A percentile compares a stretch with the other conserved stretches of the same genome.
phyloP scores from a whole-genome alignment of 2,888 invertebrate genomes.

The Antitype chi region DNA sequence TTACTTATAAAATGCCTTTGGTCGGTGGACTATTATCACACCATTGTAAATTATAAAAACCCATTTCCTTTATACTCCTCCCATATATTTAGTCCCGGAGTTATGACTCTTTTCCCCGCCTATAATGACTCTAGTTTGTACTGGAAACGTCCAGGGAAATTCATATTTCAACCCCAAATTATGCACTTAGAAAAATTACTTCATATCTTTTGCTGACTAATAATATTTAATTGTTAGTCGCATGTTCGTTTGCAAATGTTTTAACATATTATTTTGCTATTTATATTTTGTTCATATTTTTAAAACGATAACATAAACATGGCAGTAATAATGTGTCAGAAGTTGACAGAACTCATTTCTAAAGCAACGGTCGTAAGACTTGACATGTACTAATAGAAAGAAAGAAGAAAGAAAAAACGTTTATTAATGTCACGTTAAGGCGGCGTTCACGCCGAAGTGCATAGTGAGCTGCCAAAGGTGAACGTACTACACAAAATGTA shows the following conservation, averaged over 20 bases:
- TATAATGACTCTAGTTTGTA: constrained; percentile 54
- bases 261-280: constrained; percentile 24
- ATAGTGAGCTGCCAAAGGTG: background rate
- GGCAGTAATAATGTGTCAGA: background rate
- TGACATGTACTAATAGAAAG: too few species aligned
- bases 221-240: constrained; percentile 35
- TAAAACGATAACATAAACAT: background rate
- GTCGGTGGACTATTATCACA: background rate
- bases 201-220: constrained; percentile 33
- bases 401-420: too few species aligned
- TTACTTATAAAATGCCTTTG: background rate
- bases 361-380: background rate
- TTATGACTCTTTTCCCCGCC: constrained; percentile 44
- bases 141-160: constrained; percentile 35
- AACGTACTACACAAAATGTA: background rate
- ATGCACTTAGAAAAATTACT: constrained; percentile 59
- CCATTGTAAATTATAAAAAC: constrained; percentile 4
- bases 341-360: background rate
- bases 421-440: background rate
- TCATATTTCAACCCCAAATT: constrained; percentile 53
- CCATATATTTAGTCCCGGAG: constrained; percentile 23
- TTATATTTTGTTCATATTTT: background rate
- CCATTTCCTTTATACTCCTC: background rate
- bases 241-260: constrained; percentile 18
- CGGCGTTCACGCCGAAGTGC: background rate